Evolutionary conservation across 2,797 vertebrate species (phyloP).

Genomic region (Bradypodion pumilum): DNA sequence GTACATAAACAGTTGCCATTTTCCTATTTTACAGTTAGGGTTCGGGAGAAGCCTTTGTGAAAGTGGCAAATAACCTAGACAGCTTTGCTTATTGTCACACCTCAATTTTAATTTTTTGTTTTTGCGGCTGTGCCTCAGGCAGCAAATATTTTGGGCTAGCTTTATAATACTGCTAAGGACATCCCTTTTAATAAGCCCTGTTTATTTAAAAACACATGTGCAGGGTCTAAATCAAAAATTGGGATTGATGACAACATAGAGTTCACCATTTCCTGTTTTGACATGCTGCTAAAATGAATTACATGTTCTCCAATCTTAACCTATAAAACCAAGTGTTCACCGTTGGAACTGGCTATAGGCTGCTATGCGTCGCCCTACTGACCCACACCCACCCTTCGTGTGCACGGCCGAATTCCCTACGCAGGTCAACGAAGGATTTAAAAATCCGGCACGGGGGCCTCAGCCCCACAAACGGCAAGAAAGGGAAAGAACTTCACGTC

Average conservation of each 20-base stretch:
- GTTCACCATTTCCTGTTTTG: too few relatives aligned
- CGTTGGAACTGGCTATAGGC: too few relatives aligned
- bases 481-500: too few relatives aligned
- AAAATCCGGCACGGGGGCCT: too few relatives aligned
- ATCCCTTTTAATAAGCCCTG: neutral
- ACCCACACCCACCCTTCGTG: too few relatives aligned
- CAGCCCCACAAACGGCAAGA: too few relatives aligned
- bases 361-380: too few relatives aligned
- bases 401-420: too few relatives aligned
- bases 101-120: neutral
- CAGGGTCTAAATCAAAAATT: neutral
- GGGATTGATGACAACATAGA: neutral
- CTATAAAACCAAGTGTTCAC: too few relatives aligned
- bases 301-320: neutral
- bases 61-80: neutral
- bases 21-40: neutral
- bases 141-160: neutral
- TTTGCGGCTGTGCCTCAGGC: neutral
- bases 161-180: neutral
- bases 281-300: neutral
- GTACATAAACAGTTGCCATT: too few relatives aligned
- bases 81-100: neutral
- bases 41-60: neutral
- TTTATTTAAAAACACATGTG: neutral
- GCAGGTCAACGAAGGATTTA: too few relatives aligned